phyloP scores from a whole-genome alignment of 2,113 vertebrate genomes.

The Pampusana beccarii region DNA sequence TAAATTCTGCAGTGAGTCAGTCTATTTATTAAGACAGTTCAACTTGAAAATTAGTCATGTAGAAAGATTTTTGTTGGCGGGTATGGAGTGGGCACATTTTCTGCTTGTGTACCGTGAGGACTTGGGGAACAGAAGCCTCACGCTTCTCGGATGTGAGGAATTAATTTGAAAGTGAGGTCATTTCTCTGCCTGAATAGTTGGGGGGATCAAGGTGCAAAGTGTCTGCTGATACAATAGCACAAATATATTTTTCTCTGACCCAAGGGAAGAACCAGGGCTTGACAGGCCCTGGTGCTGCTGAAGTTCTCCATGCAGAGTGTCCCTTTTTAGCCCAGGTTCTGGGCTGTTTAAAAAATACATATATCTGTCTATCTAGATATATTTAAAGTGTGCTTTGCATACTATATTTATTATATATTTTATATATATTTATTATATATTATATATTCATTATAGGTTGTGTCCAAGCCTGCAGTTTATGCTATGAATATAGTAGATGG shows the following conservation, averaged over 20 bases:
- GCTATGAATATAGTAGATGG: not conserved
- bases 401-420: not conserved
- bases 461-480: not conserved
- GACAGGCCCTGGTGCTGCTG: not conserved
- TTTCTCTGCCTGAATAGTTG: not conserved
- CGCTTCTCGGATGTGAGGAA: not conserved
- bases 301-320: not conserved
- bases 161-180: not conserved
- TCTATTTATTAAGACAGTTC: constrained; percentile 70
- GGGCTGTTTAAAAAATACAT: not conserved
- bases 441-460: too few species aligned
- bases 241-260: not conserved
- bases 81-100: constrained; percentile 27
- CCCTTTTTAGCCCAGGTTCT: not conserved
- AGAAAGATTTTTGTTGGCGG: constrained; percentile 32
- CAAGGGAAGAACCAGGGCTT: not conserved
- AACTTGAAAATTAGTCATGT: constrained; percentile 71
- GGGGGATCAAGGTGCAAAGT: not conserved
- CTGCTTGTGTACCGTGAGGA: not conserved
- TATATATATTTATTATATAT: too few species aligned
- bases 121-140: constrained; percentile 28
- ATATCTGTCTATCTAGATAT: too few species aligned
- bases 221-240: not conserved
- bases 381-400: not conserved
- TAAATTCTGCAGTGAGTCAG: constrained; percentile 71